Base-by-base conservation (phyloP, 2,113 vertebrate species). In the Talpa occidentalis region DNA sequence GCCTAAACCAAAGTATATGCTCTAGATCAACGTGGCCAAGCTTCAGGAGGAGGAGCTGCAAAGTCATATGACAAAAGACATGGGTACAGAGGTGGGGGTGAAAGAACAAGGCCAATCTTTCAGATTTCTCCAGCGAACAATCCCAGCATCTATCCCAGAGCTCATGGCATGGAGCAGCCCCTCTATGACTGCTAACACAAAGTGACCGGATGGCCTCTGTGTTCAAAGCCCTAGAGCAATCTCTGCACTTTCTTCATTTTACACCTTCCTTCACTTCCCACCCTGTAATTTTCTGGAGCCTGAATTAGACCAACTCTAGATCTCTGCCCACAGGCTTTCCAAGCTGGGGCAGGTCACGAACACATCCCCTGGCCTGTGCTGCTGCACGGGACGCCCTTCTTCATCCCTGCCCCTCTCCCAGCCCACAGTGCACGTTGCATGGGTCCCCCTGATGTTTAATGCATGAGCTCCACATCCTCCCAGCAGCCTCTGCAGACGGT, bases 401-500 rank as follows among this genome's bases (percentile, higher is more conserved):
- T 28, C 47, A 12, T 15, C 22, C 35, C 49, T 2, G 11, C 47
- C 81, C 77, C 70, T 2, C 56, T 40, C 30, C 40, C 2, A 1
- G 40, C 44, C 44, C 59, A 26, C 49, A 5, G 59, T 0, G 0
- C 78, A 35, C 54, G 15, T 15, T 37, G 93, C 0, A 3, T 70
- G 40, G 56, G 22, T 87, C 95, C 88, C 92, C 96, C 94, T 69
- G 32, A 83, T 78, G 96, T 78, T 95, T 94, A 96, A 88, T 94
- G 88, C 97, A 95, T 95, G 64, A 97, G 95, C 94, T 88, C 80
- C 59, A 73, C 85, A 87, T 96, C 97, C 96, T 97, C 82, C 94
- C 97, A 91, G 97, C 97, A 92, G 97, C 96, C 89, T 5, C 59
- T 7, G 19, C 95, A 97, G 96, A 97, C 97, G 98, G 98, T 95